Base-by-base conservation (phyloP, 2,888 invertebrate species). In the Nymphalis urticae region DNA sequence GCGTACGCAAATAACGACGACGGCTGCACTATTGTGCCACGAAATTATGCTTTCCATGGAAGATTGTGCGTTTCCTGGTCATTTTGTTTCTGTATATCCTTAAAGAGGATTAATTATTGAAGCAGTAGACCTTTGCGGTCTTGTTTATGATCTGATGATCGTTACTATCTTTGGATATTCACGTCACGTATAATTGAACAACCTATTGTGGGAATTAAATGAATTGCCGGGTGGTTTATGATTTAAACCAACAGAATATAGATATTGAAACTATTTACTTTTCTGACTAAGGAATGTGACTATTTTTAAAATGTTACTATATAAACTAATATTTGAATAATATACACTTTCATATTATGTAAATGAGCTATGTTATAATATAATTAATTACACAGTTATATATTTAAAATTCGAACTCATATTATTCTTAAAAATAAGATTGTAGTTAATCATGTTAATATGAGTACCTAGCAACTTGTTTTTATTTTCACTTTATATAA, bases 1-100 rank as follows among this genome's bases (percentile, higher is more conserved):
- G 79, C 66, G 64, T 51, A 61, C 66, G 72, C 73, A 71, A 71
- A 64, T 72, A 70, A 61, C 54, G 66, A 60, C 71, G 76, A 75
- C 76, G 72, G 70, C 66, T 64, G 71, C 65, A 62, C 77, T 75
- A 79, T 79, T 80, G 79, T 79, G 74, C 19, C 72, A 64, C 71
- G 54, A 72, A 75, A 74, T 77, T 78, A 78, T 75, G 77, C 75
- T 76, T 76, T 75, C 75, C 75, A 64, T 65, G 75, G 73, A 51
- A 51, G 32, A 75, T 69, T 54, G 67, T 62, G 66, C 66, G 72
- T 70, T 75, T 74, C 72, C 72, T 71, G 71, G 68, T 74, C 72
- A 71, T 70, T 75, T 71, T 73, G 72, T 75, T 50, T 62, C 60
- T 64, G 68, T 68, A 60, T 68, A 68, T 72, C 72, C 68, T 71